phyloP scores from a whole-genome alignment of 1,140 invertebrate species.

The Adelges cooleyi region DNA sequence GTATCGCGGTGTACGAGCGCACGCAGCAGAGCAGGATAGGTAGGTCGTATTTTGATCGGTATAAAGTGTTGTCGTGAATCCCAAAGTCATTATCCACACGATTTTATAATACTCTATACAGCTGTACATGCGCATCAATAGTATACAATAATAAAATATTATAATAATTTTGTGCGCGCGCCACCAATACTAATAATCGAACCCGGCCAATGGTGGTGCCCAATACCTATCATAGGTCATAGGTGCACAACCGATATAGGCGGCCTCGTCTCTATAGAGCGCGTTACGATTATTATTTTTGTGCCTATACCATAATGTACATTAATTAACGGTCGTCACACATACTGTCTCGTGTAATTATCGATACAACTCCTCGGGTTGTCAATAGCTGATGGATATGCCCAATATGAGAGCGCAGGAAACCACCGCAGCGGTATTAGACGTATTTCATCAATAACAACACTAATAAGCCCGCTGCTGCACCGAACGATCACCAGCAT shows the following conservation, averaged over 20 bases:
- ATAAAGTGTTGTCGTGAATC: constrained; percentile 3
- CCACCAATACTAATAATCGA: no score
- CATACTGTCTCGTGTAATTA: no score
- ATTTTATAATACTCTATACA: no score
- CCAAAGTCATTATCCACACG: not conserved
- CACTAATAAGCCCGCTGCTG: constrained; percentile 26
- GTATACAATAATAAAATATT: no score
- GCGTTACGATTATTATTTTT: not conserved
- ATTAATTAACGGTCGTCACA: constrained; percentile 14
- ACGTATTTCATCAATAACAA: not conserved
- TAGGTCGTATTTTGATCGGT: not conserved
- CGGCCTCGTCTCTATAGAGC: no score
- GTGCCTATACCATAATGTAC: not conserved
- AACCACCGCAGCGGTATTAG: not conserved
- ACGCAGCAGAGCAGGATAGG: no score
- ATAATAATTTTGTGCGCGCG: no score
- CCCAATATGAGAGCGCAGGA: not conserved
- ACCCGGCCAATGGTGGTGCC: no score
- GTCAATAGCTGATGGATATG: no score
- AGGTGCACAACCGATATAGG: constrained; percentile 20
- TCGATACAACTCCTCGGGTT: no score
- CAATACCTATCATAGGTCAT: no score
- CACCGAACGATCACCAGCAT: not conserved
- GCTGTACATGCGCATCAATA: no score
- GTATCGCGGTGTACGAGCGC: not conserved